Percentiles rank a stretch among this genome's conserved stretches.
phyloP scores from a whole-genome alignment of 2,113 vertebrate species.

The Panthera tigris region DNA sequence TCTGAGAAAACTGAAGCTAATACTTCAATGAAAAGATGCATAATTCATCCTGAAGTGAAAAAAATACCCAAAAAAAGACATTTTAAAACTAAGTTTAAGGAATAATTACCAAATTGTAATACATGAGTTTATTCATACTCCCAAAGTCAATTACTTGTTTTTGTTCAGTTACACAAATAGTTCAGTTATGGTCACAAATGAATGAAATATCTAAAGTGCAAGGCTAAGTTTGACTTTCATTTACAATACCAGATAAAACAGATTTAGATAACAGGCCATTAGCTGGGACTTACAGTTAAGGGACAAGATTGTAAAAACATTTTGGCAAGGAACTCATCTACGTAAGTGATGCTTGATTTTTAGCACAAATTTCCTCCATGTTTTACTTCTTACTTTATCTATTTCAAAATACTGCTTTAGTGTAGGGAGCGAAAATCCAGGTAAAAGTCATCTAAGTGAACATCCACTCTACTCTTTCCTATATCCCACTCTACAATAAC shows the following conservation, averaged over 20 bases:
- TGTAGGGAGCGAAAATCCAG: background rate
- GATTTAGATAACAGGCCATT: background rate
- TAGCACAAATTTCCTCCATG: background rate
- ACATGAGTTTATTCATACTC: background rate
- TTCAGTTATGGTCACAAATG: background rate
- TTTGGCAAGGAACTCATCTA: slow-evolving; percentile 30
- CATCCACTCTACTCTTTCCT: background rate
- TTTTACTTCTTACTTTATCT: slow-evolving; percentile 9
- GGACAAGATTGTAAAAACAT: slow-evolving; percentile 13
- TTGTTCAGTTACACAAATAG: background rate
- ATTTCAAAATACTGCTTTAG: slow-evolving; percentile 36
- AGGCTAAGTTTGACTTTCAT: slow-evolving; percentile 18
- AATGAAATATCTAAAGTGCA: background rate
- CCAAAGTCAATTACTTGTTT: background rate
- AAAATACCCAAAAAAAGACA: background rate
- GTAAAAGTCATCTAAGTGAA: background rate
- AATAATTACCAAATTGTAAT: slow-evolving; percentile 40
- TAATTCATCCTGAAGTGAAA: background rate
- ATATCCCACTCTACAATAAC: background rate
- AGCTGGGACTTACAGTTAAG: background rate
- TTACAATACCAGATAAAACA: background rate
- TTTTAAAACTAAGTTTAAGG: slow-evolving; percentile 22
- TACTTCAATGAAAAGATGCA: background rate
- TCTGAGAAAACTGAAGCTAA: slow-evolving; percentile 5
- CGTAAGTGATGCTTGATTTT: background rate